Percentiles rank a stretch among this genome's conserved stretches.
These are phyloP conservation scores for Pipistrellus kuhlii DNA, from an alignment of 2,797 vertebrate genomes.

Conservation along the genomic window DNA sequence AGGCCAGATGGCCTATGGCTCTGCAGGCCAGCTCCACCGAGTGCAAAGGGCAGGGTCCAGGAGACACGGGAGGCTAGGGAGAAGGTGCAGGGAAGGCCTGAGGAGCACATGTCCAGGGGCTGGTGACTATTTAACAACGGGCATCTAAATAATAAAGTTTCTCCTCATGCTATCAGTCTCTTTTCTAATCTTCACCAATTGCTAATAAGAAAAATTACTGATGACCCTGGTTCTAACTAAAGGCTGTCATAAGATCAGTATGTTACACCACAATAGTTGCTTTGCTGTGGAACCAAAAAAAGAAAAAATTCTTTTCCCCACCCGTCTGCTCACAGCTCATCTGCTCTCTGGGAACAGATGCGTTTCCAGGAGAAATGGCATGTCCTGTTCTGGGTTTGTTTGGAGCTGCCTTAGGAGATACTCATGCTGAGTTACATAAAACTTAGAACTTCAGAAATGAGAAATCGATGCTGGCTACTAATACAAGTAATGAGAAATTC, in stretches of 20 bases:
- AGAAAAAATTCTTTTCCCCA: neutral
- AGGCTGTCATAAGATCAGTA: slow-evolving; percentile 51
- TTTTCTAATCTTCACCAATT: slow-evolving; percentile 24
- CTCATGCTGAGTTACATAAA: slow-evolving; percentile 11
- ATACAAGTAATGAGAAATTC: slow-evolving; percentile 31
- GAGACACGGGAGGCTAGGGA: neutral
- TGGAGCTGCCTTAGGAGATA: slow-evolving; percentile 25
- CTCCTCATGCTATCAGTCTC: slow-evolving; percentile 10
- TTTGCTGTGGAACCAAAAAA: slow-evolving; percentile 62
- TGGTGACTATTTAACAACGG: neutral
- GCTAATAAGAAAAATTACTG: slow-evolving; percentile 11
- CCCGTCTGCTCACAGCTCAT: slow-evolving; percentile 26
- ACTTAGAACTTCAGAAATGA: slow-evolving; percentile 55
- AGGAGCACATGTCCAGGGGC: neutral
- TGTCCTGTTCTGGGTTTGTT: neutral
- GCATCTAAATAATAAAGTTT: slow-evolving; percentile 19
- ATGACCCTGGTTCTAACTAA: slow-evolving; percentile 51
- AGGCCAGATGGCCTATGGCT: neutral
- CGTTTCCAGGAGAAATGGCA: neutral
- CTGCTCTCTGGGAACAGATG: neutral
- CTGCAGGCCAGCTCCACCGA: neutral
- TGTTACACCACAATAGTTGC: slow-evolving; percentile 29
- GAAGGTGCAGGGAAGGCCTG: neutral
- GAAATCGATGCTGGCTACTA: slow-evolving; percentile 29
- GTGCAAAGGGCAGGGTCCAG: slow-evolving; percentile 27